A percentile compares a stretch with the other conserved stretches of the same genome.
Evolutionary conservation across 2,113 vertebrate species (phyloP).

Genomic region (Zosterops lateralis): DNA sequence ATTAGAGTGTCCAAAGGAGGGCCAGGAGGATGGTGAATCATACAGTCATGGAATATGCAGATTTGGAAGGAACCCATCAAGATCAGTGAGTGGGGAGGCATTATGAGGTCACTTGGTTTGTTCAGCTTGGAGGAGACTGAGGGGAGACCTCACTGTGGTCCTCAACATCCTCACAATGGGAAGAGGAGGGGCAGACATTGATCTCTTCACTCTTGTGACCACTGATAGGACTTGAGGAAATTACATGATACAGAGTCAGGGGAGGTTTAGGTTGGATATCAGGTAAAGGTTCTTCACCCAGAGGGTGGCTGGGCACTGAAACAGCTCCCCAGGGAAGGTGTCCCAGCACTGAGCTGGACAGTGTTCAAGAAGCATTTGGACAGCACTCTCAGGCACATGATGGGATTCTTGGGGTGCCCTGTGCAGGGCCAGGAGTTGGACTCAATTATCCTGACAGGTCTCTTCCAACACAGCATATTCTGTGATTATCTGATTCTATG

Average conservation of each 20-base stretch:
- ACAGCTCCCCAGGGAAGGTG: neutral
- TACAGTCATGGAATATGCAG: neutral
- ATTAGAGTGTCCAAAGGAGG: neutral
- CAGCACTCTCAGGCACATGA: neutral
- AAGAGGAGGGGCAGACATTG: neutral
- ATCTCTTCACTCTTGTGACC: neutral
- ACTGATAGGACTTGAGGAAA: neutral
- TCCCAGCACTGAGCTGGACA: neutral
- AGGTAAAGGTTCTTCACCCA: neutral
- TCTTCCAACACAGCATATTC: neutral
- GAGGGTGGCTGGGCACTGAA: accelerated
- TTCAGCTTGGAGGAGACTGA: neutral
- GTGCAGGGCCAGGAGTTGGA: neutral
- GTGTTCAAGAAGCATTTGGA: neutral
- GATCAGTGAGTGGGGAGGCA: neutral
- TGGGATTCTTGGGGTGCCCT: neutral
- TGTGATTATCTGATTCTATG: neutral
- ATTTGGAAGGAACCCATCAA: neutral
- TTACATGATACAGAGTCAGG: neutral
- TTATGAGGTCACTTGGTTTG: neutral
- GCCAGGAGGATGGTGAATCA: neutral
- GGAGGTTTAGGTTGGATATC: neutral
- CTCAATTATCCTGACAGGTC: neutral
- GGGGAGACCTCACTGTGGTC: neutral
- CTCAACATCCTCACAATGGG: neutral